Percentiles rank a stretch among this genome's conserved stretches.
Conservation (phyloP, 2,113 vertebrate genomes). For the Cyprinus carpio region DNA sequence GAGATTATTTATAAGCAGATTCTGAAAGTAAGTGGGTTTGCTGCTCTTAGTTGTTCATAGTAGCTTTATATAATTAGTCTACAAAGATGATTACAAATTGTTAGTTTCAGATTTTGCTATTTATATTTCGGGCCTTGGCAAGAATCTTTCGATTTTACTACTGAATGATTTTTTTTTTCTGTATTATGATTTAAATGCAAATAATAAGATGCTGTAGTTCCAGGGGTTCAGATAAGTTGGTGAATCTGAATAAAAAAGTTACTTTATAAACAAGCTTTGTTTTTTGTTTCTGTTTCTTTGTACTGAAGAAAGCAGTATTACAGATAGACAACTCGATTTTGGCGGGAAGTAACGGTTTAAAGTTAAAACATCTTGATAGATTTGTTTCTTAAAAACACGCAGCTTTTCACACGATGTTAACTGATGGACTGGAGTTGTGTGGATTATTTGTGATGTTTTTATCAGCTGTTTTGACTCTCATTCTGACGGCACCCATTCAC, state of each 20-base stretch:
- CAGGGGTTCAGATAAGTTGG: not conserved
- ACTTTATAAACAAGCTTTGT: not conserved
- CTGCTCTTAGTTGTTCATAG: not conserved
- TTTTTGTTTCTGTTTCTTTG: too few species aligned
- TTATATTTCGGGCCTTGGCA: not conserved
- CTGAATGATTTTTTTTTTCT: not conserved
- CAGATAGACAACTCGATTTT: too few species aligned
- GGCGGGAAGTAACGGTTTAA: too few species aligned
- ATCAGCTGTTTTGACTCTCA: too few species aligned
- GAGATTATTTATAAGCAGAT: not conserved
- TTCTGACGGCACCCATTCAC: too few species aligned
- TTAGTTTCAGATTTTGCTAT: not conserved
- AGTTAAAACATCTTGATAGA: too few species aligned
- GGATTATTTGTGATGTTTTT: too few species aligned
- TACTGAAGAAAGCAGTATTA: too few species aligned
- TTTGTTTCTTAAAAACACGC: too few species aligned
- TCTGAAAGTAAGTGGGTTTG: not conserved
- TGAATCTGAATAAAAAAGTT: conserved; percentile 1
- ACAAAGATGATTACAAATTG: not conserved
- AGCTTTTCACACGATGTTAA: too few species aligned
- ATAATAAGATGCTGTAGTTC: not conserved
- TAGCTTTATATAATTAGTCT: conserved; percentile 8
- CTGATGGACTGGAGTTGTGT: too few species aligned
- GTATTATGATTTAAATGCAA: not conserved
- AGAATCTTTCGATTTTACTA: conserved; percentile 13